Evolutionary conservation across 2,888 invertebrate species (phyloP).

Genomic region (Oligia latruncula): DNA sequence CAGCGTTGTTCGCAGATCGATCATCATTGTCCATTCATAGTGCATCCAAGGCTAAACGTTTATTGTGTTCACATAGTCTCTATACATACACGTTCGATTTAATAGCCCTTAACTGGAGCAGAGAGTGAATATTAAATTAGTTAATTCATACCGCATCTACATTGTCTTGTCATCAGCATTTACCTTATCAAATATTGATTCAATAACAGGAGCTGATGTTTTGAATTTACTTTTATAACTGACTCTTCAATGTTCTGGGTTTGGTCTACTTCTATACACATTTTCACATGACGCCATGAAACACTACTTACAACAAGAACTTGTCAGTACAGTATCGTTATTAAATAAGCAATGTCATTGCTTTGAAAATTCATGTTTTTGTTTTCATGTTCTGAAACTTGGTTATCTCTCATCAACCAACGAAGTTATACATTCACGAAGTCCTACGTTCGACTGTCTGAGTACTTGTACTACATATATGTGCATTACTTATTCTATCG

Average conservation of each 20-base stretch:
- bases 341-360: background rate
- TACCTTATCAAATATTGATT: background rate
- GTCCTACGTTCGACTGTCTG: constrained; percentile 26
- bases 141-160: background rate
- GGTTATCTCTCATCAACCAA: constrained; percentile 33
- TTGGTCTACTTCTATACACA: background rate
- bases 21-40: constrained; percentile 51
- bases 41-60: constrained; percentile 29
- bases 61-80: constrained; percentile 11
- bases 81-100: constrained; percentile 20
- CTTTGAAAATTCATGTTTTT: background rate
- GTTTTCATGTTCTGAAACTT: background rate
- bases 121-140: constrained; percentile 8
- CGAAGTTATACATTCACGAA: constrained; percentile 23
- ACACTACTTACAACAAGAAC: background rate
- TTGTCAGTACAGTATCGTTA: fast-evolving
- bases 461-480: constrained; percentile 34
- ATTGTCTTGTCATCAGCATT: constrained; percentile 2
- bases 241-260: background rate
- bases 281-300: background rate
- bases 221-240: background rate
- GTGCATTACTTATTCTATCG: constrained; percentile 56
- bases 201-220: background rate
- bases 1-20: constrained; percentile 26
- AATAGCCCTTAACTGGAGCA: constrained; percentile 14